phyloP scores from a whole-genome alignment of 2,888 invertebrate species.

The Nebria salina region DNA sequence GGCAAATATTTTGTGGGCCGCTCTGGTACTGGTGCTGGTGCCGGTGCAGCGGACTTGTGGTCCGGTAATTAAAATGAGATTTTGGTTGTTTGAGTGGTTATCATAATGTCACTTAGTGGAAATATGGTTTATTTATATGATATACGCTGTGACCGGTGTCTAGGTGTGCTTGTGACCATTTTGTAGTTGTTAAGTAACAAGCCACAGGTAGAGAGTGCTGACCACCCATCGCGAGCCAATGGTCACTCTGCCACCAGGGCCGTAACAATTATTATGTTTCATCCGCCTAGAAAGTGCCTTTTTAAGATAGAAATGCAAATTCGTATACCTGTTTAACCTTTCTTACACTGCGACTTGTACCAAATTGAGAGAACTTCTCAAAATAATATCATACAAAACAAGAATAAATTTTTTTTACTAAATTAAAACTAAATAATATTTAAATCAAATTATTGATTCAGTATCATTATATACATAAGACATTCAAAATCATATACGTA shows the following conservation, averaged over 20 bases:
- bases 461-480: no score
- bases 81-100: conserved; percentile 9
- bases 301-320: background rate
- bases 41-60: background rate
- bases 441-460: no score
- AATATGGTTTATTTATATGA: conserved; percentile 18
- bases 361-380: no score
- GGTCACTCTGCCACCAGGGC: conserved; percentile 18
- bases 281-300: background rate
- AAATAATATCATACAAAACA: no score
- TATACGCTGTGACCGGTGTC: conserved; percentile 12
- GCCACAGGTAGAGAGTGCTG: conserved; percentile 37
- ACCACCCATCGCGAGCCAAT: conserved; percentile 33
- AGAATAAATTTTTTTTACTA: no score
- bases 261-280: conserved; percentile 7
- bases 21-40: background rate
- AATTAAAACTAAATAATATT: no score
- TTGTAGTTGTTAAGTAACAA: conserved; percentile 43
- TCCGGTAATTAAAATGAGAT: conserved; percentile 5
- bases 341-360: background rate
- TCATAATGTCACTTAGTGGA: conserved; percentile 4
- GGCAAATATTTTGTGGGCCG: background rate
- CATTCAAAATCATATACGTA: no score
- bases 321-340: background rate
- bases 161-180: conserved; percentile 22